These are phyloP conservation scores for Chymomyza procnemis DNA, from an alignment of 2,888 invertebrate genomes.

Conservation along the genomic window DNA sequence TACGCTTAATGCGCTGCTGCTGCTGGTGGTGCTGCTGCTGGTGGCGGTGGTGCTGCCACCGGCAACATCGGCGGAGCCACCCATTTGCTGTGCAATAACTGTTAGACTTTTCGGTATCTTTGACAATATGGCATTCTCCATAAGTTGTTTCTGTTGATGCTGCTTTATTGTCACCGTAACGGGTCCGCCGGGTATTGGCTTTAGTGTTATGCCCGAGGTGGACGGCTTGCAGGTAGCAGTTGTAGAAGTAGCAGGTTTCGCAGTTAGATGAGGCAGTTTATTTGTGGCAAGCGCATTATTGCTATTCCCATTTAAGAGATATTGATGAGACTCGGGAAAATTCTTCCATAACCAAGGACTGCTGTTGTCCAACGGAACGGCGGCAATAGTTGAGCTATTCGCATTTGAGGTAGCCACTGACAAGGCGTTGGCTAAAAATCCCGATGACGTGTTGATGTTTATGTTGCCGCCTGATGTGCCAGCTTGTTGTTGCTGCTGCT, in stretches of 20 bases:
- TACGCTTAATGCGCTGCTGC: slow-evolving; percentile 7
- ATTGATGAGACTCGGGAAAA: slow-evolving; percentile 74
- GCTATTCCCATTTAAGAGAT: slow-evolving; percentile 70
- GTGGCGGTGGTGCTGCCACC: slow-evolving; percentile 30
- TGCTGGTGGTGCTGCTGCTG: slow-evolving; percentile 28
- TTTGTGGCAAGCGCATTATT: slow-evolving; percentile 8
- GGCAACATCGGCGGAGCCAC: slow-evolving; percentile 11
- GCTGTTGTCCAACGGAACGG: slow-evolving; percentile 36
- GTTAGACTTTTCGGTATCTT: slow-evolving; percentile 90
- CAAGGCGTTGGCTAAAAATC: slow-evolving; percentile 54
- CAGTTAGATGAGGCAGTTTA: slow-evolving; percentile 62
- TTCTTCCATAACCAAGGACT: slow-evolving; percentile 74
- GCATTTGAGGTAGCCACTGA: slow-evolving; percentile 28
- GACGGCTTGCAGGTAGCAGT: slow-evolving; percentile 31
- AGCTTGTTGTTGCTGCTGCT: no score
- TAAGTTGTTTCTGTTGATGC: slow-evolving; percentile 70
- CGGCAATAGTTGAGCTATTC: slow-evolving; percentile 17
- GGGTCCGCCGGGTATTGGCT: slow-evolving; percentile 39
- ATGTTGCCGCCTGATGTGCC: neutral
- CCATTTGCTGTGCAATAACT: slow-evolving; percentile 84
- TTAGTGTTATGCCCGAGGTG: slow-evolving; percentile 39
- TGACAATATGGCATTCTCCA: slow-evolving; percentile 81
- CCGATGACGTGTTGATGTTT: neutral
- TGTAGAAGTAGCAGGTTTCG: slow-evolving; percentile 63
- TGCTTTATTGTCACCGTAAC: slow-evolving; percentile 45